Evolutionary conservation across 2,113 vertebrate genomes (phyloP), one percentile per base, ranked within the genome.

Genomic region (Corythaeola cristata): DNA sequence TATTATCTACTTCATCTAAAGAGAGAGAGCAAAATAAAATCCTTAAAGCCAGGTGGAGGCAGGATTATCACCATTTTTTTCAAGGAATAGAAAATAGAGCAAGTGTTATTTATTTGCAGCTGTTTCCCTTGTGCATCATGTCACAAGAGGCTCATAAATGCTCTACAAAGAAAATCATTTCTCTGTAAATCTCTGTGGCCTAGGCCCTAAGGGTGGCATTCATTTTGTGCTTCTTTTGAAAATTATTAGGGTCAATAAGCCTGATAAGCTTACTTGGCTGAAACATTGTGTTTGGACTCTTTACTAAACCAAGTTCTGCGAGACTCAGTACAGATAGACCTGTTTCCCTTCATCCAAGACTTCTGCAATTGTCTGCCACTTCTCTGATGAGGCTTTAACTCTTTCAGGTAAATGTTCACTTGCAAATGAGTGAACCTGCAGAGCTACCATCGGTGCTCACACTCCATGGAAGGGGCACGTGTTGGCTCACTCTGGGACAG

Each of bases 381-480:
- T 67, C 35, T 76, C 35, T 37, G 14, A 37, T 60, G 45, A 52
- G 56, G 26, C 26, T 60, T 64, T 9, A 60, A 39, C 26, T 56
- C 53, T 35, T 32, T 52, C 30, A 35, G 8, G 26, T 50, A 37
- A 39, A 14, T 30, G 21, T 35, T 45, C 17, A 8, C 32, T 60
- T 71, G 35, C 27, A 55, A 55, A 44, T 0, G 11, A 62, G 21
- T 22, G 30, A 62, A 39, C 37, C 37, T 33, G 49, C 41, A 56
- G 41, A 50, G 67, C 53, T 58, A 37, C 41, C 26, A 11, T 33
- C 49, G 21, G 45, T 2, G 0, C 22, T 73, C 0, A 0, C 21
- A 37, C 24, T 71, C 50, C 7, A 1, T 16, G 32, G 47, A 49
- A 55, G 19, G 45, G 59, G 26, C n/a, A 73, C 35, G 26, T 37